Evolutionary conservation across 2,888 invertebrate species (phyloP).

Genomic region (Callimorpha dominula): DNA sequence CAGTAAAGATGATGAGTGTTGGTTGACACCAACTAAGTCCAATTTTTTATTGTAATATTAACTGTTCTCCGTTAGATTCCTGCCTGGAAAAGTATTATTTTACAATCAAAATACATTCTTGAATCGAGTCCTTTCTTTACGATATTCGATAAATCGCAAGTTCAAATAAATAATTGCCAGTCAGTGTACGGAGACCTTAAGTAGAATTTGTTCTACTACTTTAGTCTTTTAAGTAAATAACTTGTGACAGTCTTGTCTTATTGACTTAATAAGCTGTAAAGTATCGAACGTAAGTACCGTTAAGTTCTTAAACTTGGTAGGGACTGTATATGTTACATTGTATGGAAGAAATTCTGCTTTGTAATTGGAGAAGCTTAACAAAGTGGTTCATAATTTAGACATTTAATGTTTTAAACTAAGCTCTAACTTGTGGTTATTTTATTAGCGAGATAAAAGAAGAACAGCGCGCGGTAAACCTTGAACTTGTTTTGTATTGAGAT

Average conservation of each 20-base stretch:
- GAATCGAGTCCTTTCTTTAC: too few relatives aligned
- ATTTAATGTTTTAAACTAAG: conserved; percentile 10
- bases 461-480: neutral
- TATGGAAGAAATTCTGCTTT: conserved; percentile 6
- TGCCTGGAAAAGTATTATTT: neutral
- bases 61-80: too few relatives aligned
- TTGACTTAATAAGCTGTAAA: conserved; percentile 20
- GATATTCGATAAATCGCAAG: neutral
- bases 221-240: conserved; percentile 26
- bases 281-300: conserved; percentile 21
- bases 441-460: neutral
- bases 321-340: conserved; percentile 11
- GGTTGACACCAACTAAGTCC: neutral
- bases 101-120: neutral
- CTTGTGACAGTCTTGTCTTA: conserved; percentile 16
- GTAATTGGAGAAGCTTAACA: conserved; percentile 7
- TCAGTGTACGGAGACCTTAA: conserved; percentile 7
- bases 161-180: neutral
- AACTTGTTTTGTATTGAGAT: neutral
- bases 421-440: neutral
- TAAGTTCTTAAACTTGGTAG: conserved; percentile 14
- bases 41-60: too few relatives aligned
- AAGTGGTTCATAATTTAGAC: conserved; percentile 5
- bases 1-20: neutral
- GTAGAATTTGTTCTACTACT: conserved; percentile 19